Percentiles rank a stretch among this genome's conserved stretches.
phyloP scores from a whole-genome alignment of 2,888 invertebrate genomes.

The Pristionchus entomophagus region DNA sequence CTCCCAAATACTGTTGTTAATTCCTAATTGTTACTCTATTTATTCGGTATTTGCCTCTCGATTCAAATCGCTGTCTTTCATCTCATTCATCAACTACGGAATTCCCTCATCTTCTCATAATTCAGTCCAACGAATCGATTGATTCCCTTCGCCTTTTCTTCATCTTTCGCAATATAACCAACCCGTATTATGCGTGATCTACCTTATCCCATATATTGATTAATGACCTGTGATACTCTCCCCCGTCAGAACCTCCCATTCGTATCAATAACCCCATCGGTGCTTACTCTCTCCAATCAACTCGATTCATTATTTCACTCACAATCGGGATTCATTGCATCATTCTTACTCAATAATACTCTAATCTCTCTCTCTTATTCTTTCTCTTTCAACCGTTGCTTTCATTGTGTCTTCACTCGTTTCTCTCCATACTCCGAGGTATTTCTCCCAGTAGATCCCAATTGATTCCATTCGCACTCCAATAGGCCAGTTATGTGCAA shows the following conservation, averaged over 20 bases:
- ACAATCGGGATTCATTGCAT: slow-evolving; percentile 23
- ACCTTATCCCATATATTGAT: slow-evolving; percentile 32
- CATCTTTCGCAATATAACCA: slow-evolving; percentile 9
- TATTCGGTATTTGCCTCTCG: slow-evolving; percentile 24
- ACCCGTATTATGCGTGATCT: slow-evolving; percentile 35
- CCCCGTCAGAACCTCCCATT: slow-evolving; percentile 15
- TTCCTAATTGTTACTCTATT: slow-evolving; percentile 34
- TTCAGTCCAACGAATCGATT: not conserved
- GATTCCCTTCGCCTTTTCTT: not conserved
- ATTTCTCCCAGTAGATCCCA: slow-evolving; percentile 43
- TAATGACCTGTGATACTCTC: slow-evolving; percentile 31
- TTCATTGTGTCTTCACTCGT: slow-evolving; percentile 24
- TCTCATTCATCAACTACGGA: slow-evolving; percentile 33
- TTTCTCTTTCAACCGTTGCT: not conserved
- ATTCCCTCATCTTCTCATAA: slow-evolving; percentile 25
- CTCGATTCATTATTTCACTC: slow-evolving; percentile 25
- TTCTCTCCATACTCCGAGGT: slow-evolving; percentile 42
- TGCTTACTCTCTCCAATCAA: slow-evolving; percentile 28
- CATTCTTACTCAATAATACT: slow-evolving; percentile 25
- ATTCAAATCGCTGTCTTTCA: slow-evolving; percentile 34
- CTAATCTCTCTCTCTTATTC: slow-evolving; percentile 11
- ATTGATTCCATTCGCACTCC: slow-evolving; percentile 27
- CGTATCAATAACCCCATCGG: slow-evolving; percentile 21
- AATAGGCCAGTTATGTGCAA: slow-evolving; percentile 42
- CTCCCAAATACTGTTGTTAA: slow-evolving; percentile 18